Evolutionary conservation across 2,888 invertebrate genomes (phyloP).

Genomic region (Didymodactylos carnosus): DNA sequence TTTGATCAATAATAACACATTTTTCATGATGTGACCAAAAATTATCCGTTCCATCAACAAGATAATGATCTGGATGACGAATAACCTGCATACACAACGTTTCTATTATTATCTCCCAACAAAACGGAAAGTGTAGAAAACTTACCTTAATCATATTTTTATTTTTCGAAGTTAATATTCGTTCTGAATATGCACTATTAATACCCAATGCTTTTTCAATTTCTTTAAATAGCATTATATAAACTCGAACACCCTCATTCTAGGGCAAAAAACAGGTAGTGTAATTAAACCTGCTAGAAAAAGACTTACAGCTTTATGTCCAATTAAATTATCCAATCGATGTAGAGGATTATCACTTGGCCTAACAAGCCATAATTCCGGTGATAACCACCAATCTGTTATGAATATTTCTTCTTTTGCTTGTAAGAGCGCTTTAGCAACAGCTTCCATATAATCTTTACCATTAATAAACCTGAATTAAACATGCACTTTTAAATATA

Average conservation of each 20-base stretch:
- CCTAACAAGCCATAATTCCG: constrained; percentile 77
- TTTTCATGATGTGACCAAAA: constrained; percentile 68
- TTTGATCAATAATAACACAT: constrained; percentile 78
- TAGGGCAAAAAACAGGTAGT: neutral
- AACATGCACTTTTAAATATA: no score
- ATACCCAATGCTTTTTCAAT: constrained; percentile 82
- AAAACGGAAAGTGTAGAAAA: no score
- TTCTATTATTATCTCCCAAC: no score
- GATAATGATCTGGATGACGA: constrained; percentile 81
- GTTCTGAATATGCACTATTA: constrained; percentile 57
- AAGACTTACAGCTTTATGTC: neutral
- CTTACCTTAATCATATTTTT: no score
- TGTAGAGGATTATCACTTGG: constrained; percentile 48
- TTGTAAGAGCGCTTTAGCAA: constrained; percentile 67
- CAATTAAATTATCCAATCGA: constrained; percentile 9
- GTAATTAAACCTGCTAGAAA: neutral
- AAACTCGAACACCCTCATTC: constrained; percentile 63
- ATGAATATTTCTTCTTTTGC: constrained; percentile 91
- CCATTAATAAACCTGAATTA: constrained; percentile 71
- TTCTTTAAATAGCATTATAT: constrained; percentile 83
- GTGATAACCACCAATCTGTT: constrained; percentile 92
- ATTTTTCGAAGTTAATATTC: neutral
- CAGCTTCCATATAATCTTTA: constrained; percentile 59
- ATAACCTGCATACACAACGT: constrained; percentile 56
- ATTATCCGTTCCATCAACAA: neutral